Evolutionary conservation across 2,113 vertebrate species (phyloP), one percentile per base, ranked within the genome.

Genomic region (Rhegmatorhina hoffmannsi): DNA sequence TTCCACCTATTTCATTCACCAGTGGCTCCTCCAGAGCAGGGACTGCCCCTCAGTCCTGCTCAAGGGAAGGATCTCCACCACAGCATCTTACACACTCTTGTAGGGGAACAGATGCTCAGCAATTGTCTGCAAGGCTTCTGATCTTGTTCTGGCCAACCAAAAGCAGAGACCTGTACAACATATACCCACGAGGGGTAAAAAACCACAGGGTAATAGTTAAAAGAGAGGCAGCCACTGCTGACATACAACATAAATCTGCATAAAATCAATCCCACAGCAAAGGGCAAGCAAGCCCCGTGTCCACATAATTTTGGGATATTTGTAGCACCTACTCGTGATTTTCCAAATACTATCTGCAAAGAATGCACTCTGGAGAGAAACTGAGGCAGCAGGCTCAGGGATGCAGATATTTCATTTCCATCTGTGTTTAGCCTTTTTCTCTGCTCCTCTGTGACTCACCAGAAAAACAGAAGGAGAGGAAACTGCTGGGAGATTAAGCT

Each of bases 361-460:
- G 66, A 34, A 25, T 2, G 26, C 8, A 3, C 50, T 77, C 59
- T 8, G 46, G 46, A 76, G 79, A 77, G 93, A 94, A 96, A 88
- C 87, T 75, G 95, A 92, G 89, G 90, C 92, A 94, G 87, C 28
- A 43, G 58, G 40, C 59, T 63, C 62, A 31, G 31, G 8, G 2
- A 72, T 13, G 6, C 40, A 69, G 87, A 69, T 47, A 15, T 67
- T 55, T 46, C 47, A 18, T 13, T 76, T 24, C 95, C 70, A 92
- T 56, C 89, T 75, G 74, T 60, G 75, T 72, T 73, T 86, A 80
- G 76, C 50, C 40, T 34, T 34, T 68, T 94, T 34, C 82, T 86
- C 59, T 34, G 59, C 52, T 93, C 89, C 84, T 74, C 73, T 63
- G 43, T 86, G 87, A 89, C 47, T 94, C 93, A 79, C 87, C 85